These are phyloP conservation scores for Aphelinus certus DNA, from an alignment of 1,140 invertebrate species.

Conservation along the genomic window DNA sequence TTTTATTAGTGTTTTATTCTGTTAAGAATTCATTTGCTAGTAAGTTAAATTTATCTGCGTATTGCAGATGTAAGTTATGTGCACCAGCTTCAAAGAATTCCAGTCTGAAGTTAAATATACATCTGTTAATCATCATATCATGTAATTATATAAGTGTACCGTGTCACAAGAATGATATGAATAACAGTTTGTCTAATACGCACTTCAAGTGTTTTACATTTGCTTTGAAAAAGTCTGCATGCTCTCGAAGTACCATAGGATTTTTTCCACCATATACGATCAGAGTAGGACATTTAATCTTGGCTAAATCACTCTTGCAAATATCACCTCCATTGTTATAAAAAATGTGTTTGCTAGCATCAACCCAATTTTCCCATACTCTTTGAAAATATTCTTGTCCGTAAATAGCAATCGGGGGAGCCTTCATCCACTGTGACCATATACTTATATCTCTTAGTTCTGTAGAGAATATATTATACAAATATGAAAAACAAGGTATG, in stretches of 20 bases:
- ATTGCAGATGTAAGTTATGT: slow-evolving; percentile 84
- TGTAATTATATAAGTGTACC: too few relatives aligned
- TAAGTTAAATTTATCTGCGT: slow-evolving; percentile 82
- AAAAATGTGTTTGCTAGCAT: slow-evolving; percentile 71
- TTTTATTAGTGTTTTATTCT: slow-evolving; percentile 17
- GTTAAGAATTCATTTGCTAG: slow-evolving; percentile 76
- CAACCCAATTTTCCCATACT: slow-evolving; percentile 79
- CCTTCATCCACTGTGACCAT: slow-evolving; percentile 83
- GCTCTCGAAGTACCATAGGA: slow-evolving; percentile 75
- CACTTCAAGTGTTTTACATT: slow-evolving; percentile 74
- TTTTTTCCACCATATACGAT: slow-evolving; percentile 87
- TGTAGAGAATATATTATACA: slow-evolving; percentile 40
- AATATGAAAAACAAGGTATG: too few relatives aligned
- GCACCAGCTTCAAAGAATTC: background rate
- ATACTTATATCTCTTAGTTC: slow-evolving; percentile 73
- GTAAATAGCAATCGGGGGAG: slow-evolving; percentile 78
- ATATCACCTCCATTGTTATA: slow-evolving; percentile 74
- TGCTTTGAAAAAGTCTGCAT: slow-evolving; percentile 74
- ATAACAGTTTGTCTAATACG: slow-evolving; percentile 41
- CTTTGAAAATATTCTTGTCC: slow-evolving; percentile 76
- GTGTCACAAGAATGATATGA: too few relatives aligned
- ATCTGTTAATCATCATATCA: too few relatives aligned
- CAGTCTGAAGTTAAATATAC: background rate
- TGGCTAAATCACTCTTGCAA: slow-evolving; percentile 71
- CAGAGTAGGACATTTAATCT: slow-evolving; percentile 78